phyloP scores from a whole-genome alignment of 2,888 invertebrate genomes.

The Drosophila phalerata region DNA sequence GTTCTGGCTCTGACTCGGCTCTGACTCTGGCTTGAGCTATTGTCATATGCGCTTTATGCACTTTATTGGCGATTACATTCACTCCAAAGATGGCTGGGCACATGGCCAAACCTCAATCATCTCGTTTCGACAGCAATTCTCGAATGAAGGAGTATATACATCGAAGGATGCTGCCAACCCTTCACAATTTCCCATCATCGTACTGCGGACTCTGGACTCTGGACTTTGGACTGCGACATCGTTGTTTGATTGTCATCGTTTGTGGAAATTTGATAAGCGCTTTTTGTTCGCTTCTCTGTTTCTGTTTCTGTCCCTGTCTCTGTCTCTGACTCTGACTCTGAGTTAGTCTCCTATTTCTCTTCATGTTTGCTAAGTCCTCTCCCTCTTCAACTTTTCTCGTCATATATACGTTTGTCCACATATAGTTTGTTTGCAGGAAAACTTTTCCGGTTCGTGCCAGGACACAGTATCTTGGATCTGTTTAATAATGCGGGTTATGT shows the following conservation, averaged over 20 bases:
- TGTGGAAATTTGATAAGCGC: slow-evolving; percentile 81
- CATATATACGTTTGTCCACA: slow-evolving; percentile 19
- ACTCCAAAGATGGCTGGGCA: slow-evolving; percentile 57
- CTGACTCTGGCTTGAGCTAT: slow-evolving; percentile 37
- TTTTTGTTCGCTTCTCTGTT: slow-evolving; percentile 57
- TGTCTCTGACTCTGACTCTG: background rate
- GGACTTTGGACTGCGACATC: slow-evolving; percentile 28
- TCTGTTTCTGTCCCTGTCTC: slow-evolving; percentile 21
- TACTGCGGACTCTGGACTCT: slow-evolving; percentile 30
- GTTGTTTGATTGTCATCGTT: slow-evolving; percentile 79
- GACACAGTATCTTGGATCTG: slow-evolving; percentile 67
- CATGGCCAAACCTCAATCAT: slow-evolving; percentile 68
- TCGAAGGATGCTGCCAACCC: slow-evolving; percentile 20
- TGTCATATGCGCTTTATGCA: slow-evolving; percentile 80
- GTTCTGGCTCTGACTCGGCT: slow-evolving; percentile 30
- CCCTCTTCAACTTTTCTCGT: background rate
- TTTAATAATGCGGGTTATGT: slow-evolving; percentile 82
- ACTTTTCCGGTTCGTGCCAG: slow-evolving; percentile 76
- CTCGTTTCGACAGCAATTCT: slow-evolving; percentile 50
- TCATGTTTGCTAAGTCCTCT: slow-evolving; percentile 42
- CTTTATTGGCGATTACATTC: slow-evolving; percentile 81
- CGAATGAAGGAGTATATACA: slow-evolving; percentile 7
- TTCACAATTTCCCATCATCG: background rate
- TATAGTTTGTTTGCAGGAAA: slow-evolving; percentile 69
- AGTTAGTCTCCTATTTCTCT: slow-evolving; percentile 49